Conservation (phyloP, 2,113 vertebrate species). For the Cranoglanis bouderius region DNA sequence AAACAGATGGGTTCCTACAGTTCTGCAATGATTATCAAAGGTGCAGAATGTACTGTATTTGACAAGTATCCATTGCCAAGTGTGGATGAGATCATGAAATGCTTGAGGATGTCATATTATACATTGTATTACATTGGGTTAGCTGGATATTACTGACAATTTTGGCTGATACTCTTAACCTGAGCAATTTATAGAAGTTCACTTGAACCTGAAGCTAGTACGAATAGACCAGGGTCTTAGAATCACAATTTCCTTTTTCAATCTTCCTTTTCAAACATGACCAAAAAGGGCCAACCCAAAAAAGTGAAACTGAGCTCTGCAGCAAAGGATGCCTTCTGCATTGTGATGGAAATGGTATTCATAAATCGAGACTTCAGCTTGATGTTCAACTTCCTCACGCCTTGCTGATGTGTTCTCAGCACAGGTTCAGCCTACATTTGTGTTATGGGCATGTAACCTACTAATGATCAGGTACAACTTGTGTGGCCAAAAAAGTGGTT, state of each 20-base stretch:
- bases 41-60: background rate
- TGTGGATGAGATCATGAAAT: background rate
- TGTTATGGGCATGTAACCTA: too few species aligned
- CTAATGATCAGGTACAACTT: background rate
- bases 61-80: background rate
- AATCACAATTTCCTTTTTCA: background rate
- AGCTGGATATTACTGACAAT: background rate
- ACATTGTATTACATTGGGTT: background rate
- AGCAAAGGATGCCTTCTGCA: background rate
- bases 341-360: background rate
- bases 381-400: background rate
- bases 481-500: background rate
- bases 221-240: background rate
- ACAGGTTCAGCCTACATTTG: background rate
- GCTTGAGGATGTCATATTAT: background rate
- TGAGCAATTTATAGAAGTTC: background rate
- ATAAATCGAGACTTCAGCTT: background rate
- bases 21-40: background rate
- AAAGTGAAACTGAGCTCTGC: background rate
- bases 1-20: background rate
- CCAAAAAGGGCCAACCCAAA: background rate
- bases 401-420: background rate
- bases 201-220: background rate
- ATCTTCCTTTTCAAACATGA: background rate
- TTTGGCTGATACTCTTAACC: background rate